phyloP scores from a whole-genome alignment of 2,113 vertebrate species.

The Trochalopteron elliotii region DNA sequence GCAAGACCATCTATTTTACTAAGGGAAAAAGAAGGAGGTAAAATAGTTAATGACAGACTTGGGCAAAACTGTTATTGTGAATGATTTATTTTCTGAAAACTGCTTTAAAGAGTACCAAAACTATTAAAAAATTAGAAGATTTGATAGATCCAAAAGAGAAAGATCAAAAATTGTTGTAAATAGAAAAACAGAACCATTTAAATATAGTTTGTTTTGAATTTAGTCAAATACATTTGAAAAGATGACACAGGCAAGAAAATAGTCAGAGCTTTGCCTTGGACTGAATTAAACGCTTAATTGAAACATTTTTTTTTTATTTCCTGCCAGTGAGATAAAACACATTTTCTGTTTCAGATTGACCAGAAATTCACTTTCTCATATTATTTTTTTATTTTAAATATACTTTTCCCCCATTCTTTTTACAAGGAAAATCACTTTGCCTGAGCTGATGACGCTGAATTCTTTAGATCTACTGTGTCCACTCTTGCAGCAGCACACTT shows the following conservation, averaged over 20 bases:
- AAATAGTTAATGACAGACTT: background rate
- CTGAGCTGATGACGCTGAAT: background rate
- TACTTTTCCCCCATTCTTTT: rapidly evolving
- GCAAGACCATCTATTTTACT: background rate
- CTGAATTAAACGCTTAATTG: background rate
- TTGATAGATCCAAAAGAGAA: background rate
- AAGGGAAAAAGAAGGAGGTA: background rate
- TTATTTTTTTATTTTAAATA: background rate
- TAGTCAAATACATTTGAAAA: background rate
- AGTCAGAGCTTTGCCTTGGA: background rate
- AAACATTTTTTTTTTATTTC: background rate
- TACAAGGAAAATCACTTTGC: background rate
- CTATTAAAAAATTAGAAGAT: background rate
- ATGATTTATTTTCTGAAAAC: background rate
- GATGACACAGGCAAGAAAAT: background rate
- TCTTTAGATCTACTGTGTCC: background rate
- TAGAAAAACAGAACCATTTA: background rate
- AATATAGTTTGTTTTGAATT: background rate
- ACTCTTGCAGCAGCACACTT: background rate
- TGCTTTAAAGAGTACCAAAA: background rate
- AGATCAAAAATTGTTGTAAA: background rate
- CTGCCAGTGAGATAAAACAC: background rate
- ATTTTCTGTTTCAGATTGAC: background rate
- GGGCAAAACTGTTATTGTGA: background rate
- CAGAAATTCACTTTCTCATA: background rate